phyloP scores from a whole-genome alignment of 2,797 vertebrate genomes.

The Ceryle rudis region DNA sequence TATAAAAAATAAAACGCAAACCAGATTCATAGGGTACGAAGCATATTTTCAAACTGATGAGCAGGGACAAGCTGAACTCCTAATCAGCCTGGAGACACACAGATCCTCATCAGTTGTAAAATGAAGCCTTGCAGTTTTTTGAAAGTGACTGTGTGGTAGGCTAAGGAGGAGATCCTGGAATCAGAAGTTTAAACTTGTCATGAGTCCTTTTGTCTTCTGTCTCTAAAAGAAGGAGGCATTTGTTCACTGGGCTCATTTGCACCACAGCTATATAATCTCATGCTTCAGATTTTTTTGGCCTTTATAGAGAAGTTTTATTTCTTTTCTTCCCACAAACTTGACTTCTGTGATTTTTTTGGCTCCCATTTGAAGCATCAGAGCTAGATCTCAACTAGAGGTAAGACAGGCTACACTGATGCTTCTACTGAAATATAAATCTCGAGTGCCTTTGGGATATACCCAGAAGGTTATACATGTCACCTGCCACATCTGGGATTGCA shows the following conservation, averaged over 20 bases:
- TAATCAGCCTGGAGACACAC: not conserved
- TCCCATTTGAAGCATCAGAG: not conserved
- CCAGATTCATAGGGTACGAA: not conserved
- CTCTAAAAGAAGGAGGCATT: not conserved
- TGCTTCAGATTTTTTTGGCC: not conserved
- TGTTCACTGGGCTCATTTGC: not conserved
- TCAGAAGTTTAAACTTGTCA: not conserved
- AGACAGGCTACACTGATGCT: not conserved
- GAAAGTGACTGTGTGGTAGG: not conserved
- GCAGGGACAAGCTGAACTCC: not conserved
- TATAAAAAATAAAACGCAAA: not conserved
- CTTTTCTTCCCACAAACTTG: not conserved
- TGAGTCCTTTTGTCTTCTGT: not conserved
- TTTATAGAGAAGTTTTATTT: conserved; percentile 2
- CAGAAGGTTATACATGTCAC: not conserved
- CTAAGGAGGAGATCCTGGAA: not conserved
- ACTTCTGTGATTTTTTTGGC: not conserved
- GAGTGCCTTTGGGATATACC: not conserved
- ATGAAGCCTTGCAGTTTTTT: not conserved
- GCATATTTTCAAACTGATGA: not conserved
- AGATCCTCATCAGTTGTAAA: not conserved
- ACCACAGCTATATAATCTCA: not conserved
- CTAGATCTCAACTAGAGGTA: not conserved
- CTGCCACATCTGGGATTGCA: not conserved
- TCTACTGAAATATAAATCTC: not conserved